Percentiles rank a stretch among this genome's conserved stretches.
Evolutionary conservation across 2,888 invertebrate genomes (phyloP).

Genomic region (Odontocerum albicorne): DNA sequence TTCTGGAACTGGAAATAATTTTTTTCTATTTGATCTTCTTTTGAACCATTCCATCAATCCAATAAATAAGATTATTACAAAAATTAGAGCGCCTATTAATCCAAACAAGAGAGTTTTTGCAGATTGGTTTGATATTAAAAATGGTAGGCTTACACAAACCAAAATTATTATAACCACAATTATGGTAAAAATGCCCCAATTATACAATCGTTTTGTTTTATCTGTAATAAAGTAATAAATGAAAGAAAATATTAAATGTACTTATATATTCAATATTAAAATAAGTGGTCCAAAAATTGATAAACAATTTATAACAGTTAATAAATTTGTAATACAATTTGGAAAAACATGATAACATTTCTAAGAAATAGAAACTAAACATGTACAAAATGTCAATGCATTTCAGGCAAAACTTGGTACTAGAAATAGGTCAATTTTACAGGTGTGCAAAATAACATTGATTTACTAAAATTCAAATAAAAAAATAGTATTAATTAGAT

Average conservation of each 20-base stretch:
- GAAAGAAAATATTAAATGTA: not conserved
- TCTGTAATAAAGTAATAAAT: constrained; percentile 16
- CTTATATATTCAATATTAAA: not conserved
- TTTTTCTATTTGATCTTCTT: constrained; percentile 18
- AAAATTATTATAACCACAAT: constrained; percentile 11
- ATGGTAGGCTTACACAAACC: constrained; percentile 21
- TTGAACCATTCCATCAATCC: constrained; percentile 24
- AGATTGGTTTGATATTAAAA: constrained; percentile 16
- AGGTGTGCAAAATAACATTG: no score
- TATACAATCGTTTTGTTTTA: constrained; percentile 15
- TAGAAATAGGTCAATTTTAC: no score
- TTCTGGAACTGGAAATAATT: no score
- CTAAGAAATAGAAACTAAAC: not conserved
- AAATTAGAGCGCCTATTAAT: constrained; percentile 13
- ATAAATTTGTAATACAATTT: no score
- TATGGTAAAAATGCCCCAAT: constrained; percentile 19
- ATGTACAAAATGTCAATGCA: no score
- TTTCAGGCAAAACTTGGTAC: no score
- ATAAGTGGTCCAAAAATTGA: no score
- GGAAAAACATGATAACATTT: no score
- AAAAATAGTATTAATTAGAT: no score
- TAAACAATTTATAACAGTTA: no score
- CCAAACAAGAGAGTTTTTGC: constrained; percentile 17
- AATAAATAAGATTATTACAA: constrained; percentile 17
- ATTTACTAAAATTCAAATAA: no score